phyloP scores from a whole-genome alignment of 2,797 vertebrate genomes.

The Takifugu ocellatus region DNA sequence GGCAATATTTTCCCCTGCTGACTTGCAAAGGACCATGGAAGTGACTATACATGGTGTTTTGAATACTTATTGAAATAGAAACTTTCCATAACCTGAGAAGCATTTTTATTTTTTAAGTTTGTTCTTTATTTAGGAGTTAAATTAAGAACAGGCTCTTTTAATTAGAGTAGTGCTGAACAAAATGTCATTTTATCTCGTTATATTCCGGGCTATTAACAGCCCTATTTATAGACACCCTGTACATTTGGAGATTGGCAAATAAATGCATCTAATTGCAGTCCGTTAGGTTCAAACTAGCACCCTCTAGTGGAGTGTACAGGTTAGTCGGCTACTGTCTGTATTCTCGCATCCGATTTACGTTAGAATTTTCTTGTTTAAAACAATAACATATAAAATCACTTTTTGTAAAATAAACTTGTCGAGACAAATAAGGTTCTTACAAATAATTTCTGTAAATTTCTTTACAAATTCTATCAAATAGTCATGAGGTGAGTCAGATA shows the following conservation, averaged over 20 bases:
- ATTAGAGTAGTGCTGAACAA: constrained; percentile 30
- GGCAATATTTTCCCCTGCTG: too few relatives aligned
- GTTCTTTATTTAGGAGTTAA: constrained; percentile 22
- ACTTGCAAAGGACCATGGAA: neutral
- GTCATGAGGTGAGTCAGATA: too few relatives aligned
- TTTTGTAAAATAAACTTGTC: too few relatives aligned
- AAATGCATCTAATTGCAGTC: constrained; percentile 4
- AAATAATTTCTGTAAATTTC: too few relatives aligned
- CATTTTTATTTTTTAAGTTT: constrained; percentile 14
- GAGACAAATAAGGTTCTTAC: too few relatives aligned
- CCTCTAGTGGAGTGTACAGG: neutral
- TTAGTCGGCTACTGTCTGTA: too few relatives aligned
- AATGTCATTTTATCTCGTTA: constrained; percentile 36
- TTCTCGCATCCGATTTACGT: too few relatives aligned
- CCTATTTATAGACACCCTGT: constrained; percentile 58
- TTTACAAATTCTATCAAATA: too few relatives aligned
- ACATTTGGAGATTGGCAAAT: constrained; percentile 40
- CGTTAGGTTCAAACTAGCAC: neutral
- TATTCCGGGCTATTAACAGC: constrained; percentile 60
- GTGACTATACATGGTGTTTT: neutral
- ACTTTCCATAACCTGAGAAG: constrained; percentile 20
- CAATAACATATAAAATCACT: too few relatives aligned
- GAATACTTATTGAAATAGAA: constrained; percentile 25
- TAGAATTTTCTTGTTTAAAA: too few relatives aligned
- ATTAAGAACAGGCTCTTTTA: constrained; percentile 31